Evolutionary conservation across 2,888 invertebrate genomes (phyloP), one percentile per base, ranked within the genome.

Genomic region (Drosophila acutilabella): DNA sequence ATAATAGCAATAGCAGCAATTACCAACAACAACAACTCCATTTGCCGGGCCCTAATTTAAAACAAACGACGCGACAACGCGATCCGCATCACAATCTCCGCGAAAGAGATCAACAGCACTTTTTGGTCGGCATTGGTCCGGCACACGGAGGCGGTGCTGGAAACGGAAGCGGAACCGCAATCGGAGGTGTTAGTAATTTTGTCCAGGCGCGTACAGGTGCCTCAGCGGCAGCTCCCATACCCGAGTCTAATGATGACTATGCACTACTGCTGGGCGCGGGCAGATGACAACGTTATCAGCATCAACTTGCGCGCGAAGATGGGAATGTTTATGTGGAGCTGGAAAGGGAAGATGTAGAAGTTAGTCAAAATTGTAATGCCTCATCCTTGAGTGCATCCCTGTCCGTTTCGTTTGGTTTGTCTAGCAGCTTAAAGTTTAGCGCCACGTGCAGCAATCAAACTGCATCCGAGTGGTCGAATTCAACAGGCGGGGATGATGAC

Each of bases 221-320:
- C 48, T 80, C 87, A 7, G 80, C 80, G 23, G 84, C 86, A 16
- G 81, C 81, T 1, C 88, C 90, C 42, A 91, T 90, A 65, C 90
- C 90, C 68, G 90, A 91, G 67, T 89, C 91, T 6, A 80, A 80
- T 53, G 90, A 90, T 74, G 91, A 90, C 62, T 89, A 90, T 72
- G 87, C 88, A 48, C 80, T 88, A 51, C 72, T 90, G 54, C 62
- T 91, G 62, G 87, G 91, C 53, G 75, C 85, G 65, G 90, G 91
- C 66, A 90, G 90, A 90, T 90, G 90, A 90, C 90, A 90, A 71
- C 91, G 87, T 71, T 81, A 90, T 60, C 76, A 84, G 64, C 78
- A 78, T 51, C 78, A 76, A 30, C 51, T 71, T 64, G 73, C 36
- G 38, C 53, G 80, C 47, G 86, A 83, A 33, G 77, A 83, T 62